Percentiles rank a stretch among this genome's conserved stretches.
Evolutionary conservation across 2,888 invertebrate genomes (phyloP).

Genomic region (Thyatira batis): DNA sequence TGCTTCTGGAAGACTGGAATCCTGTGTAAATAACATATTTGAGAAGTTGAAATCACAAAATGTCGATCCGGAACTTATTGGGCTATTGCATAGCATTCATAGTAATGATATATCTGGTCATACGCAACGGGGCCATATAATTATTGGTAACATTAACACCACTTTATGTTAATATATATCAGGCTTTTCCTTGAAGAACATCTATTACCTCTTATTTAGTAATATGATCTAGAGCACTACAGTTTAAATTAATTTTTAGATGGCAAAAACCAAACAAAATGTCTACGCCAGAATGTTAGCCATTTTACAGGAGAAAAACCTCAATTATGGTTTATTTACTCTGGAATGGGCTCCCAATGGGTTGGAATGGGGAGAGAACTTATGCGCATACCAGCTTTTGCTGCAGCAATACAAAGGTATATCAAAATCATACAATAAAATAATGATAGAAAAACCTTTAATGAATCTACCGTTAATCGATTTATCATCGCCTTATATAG

Average conservation of each 20-base stretch:
- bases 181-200: too few relatives aligned
- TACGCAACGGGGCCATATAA: constrained; percentile 84
- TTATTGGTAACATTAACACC: constrained; percentile 58
- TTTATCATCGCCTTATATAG: too few relatives aligned
- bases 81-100: constrained; percentile 71
- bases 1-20: constrained; percentile 80
- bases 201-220: too few relatives aligned
- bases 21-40: constrained; percentile 54
- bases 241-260: neutral
- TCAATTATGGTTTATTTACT: constrained; percentile 85
- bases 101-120: constrained; percentile 76
- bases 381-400: constrained; percentile 83
- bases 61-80: constrained; percentile 71
- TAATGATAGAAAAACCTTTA: too few relatives aligned
- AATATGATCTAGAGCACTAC: too few relatives aligned
- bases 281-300: constrained; percentile 29
- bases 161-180: too few relatives aligned
- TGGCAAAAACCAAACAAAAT: constrained; percentile 35
- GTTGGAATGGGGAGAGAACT: constrained; percentile 83
- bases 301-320: constrained; percentile 37
- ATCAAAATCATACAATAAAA: too few relatives aligned
- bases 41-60: constrained; percentile 40
- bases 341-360: constrained; percentile 88
- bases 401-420: constrained; percentile 66
- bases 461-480: too few relatives aligned